Conservation (phyloP, 2,888 invertebrate species). For the Neoaliturus tenellus region DNA sequence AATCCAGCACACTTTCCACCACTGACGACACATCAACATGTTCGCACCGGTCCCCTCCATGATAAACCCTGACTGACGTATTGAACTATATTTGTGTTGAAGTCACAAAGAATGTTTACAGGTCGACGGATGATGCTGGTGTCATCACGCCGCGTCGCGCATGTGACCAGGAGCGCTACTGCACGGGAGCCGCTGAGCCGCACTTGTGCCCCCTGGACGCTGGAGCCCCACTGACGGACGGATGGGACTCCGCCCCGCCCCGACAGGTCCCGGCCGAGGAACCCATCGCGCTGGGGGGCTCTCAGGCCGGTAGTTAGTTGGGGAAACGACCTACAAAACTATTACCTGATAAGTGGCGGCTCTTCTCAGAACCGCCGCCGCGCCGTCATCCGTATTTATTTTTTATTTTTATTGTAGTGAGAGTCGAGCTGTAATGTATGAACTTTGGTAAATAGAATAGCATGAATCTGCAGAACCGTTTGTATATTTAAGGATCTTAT, state of each 20-base stretch:
- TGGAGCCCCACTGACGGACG: constrained; percentile 5
- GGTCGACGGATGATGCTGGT: no score
- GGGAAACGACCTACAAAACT: constrained; percentile 30
- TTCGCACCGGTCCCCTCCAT: constrained; percentile 46
- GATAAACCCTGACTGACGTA: no score
- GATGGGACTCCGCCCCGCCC: constrained; percentile 5
- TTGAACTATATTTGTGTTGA: no score
- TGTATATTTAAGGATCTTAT: no score
- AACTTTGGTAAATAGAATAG: no score
- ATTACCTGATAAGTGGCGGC: neutral
- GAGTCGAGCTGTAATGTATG: no score
- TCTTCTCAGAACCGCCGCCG: neutral
- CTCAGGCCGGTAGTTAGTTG: neutral
- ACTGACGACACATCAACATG: constrained; percentile 86
- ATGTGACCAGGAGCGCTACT: neutral
- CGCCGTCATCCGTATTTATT: no score
- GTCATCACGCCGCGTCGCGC: neutral
- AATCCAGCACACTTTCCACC: constrained; percentile 95
- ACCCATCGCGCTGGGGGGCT: constrained; percentile 2
- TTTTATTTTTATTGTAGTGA: no score
- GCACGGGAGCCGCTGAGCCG: neutral
- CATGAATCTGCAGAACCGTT: no score
- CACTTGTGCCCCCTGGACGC: neutral
- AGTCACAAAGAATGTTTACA: no score
- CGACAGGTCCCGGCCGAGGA: constrained; percentile 4